Base-by-base conservation (phyloP, 2,797 vertebrate species). In the Iguana delicatissima region DNA sequence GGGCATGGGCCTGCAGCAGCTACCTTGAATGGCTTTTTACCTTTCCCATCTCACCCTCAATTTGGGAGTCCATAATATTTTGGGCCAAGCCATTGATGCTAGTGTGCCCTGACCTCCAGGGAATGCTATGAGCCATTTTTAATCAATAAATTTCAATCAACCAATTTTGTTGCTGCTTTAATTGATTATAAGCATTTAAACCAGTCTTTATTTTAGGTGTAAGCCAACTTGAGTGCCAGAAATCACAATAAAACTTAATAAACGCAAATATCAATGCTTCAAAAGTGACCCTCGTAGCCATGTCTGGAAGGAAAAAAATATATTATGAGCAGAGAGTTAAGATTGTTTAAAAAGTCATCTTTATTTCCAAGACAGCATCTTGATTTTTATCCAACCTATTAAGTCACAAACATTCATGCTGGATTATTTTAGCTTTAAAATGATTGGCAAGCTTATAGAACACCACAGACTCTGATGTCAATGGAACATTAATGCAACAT, bases 361-460 rank as follows among this genome's bases (percentile, higher is more conserved):
- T 67, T 74, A 18, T 2, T 83, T 82, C 80, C 85, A 87, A 62
- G 69, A 32, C 69, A 82, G 32, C 69, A 3, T 46, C 84, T 81
- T 88, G 9, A 76, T 82, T 94, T 90, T 7, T 52, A 35, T 29
- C 64, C 80, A 1, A 67, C 14, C 1, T 89, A 67, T 20, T 84
- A 74, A 62, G 5, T 73, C 57, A 83, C 52, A 73, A 83, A 62
- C 29, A 46, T 89, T 83, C 38, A 62, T 62, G 10, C 72, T 76
- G 32, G 38, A 89, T 89, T 89, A 64, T 12, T 89, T 74, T 83
- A 35, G 72, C 82, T 84, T 76, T 50, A 74, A 84, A 84, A 84
- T 83, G 32, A 83, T 83, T 82, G 69, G 69, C 80, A 89, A 35
- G n/a, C 79, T 88, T 88, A 55, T 72, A 52, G 55, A 89, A 89